These are phyloP conservation scores for Polydrusus pterygomalis DNA, from an alignment of 2,888 invertebrate species.

Conservation along the genomic window DNA sequence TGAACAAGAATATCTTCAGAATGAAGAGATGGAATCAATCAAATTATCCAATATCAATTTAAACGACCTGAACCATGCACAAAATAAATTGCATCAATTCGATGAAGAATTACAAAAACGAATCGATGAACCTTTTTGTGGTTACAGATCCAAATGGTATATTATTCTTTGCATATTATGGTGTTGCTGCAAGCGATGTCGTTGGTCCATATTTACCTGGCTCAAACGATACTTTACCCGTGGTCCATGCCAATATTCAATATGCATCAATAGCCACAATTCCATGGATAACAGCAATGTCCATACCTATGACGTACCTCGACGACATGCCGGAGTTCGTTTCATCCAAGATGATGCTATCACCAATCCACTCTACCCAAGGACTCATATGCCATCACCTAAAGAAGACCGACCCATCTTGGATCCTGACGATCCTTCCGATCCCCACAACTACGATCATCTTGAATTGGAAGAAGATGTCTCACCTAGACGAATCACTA, in stretches of 20 bases:
- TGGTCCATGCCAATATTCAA: background rate
- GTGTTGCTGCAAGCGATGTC: background rate
- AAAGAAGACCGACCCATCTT: too few species aligned
- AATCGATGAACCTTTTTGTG: conserved; percentile 41
- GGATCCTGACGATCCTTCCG: too few species aligned
- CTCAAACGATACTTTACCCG: background rate
- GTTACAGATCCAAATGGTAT: conserved; percentile 40
- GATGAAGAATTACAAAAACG: conserved; percentile 42
- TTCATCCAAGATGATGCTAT: too few species aligned
- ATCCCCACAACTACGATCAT: too few species aligned
- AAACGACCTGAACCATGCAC: conserved; percentile 44
- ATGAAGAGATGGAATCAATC: conserved; percentile 38
- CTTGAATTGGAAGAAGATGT: too few species aligned
- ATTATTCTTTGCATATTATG: conserved; percentile 21
- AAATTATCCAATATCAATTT: conserved; percentile 43
- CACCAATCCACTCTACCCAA: too few species aligned
- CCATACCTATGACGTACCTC: too few species aligned
- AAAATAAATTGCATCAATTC: conserved; percentile 50
- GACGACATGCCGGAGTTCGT: too few species aligned
- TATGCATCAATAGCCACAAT: too few species aligned
- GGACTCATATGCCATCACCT: too few species aligned
- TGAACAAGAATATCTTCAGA: conserved; percentile 31
- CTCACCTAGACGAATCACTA: too few species aligned
- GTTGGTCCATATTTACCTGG: background rate
- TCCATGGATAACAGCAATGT: too few species aligned